Evolutionary conservation across 2,113 vertebrate species (phyloP).

Genomic region (Eclectus roratus): DNA sequence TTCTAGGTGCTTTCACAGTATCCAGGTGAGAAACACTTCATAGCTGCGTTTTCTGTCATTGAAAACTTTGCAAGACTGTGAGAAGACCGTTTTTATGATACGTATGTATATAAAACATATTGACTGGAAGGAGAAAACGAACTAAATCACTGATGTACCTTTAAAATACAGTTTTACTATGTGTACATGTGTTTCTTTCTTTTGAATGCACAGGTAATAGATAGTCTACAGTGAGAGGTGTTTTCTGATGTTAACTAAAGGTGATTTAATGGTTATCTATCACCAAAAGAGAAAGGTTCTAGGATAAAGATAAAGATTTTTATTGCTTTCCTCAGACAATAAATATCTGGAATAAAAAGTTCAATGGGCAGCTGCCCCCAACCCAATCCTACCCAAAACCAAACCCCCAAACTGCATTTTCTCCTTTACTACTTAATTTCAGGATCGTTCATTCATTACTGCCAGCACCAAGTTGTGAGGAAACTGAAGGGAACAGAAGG

Average conservation of each 20-base stretch:
- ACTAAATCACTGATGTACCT: background rate
- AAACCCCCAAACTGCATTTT: background rate
- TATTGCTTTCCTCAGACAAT: background rate
- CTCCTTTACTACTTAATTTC: background rate
- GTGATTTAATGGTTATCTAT: background rate
- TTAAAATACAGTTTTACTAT: background rate
- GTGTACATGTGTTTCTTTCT: background rate
- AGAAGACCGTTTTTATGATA: background rate
- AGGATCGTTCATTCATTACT: background rate
- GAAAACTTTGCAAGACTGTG: background rate
- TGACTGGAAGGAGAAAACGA: background rate
- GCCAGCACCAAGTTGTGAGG: background rate
- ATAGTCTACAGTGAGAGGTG: background rate
- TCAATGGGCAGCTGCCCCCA: fast-evolving
- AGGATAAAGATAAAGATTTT: background rate
- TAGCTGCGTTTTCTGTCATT: background rate
- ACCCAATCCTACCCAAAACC: background rate
- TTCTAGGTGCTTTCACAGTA: background rate
- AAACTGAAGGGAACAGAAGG: background rate
- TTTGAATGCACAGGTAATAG: background rate
- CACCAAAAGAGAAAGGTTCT: background rate
- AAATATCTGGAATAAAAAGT: background rate
- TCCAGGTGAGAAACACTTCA: background rate
- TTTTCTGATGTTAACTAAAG: background rate
- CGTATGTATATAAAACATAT: background rate